Evolutionary conservation across 2,797 vertebrate species (phyloP), one percentile per base, ranked within the genome.

Genomic region (Oreonectes daqikongensis): DNA sequence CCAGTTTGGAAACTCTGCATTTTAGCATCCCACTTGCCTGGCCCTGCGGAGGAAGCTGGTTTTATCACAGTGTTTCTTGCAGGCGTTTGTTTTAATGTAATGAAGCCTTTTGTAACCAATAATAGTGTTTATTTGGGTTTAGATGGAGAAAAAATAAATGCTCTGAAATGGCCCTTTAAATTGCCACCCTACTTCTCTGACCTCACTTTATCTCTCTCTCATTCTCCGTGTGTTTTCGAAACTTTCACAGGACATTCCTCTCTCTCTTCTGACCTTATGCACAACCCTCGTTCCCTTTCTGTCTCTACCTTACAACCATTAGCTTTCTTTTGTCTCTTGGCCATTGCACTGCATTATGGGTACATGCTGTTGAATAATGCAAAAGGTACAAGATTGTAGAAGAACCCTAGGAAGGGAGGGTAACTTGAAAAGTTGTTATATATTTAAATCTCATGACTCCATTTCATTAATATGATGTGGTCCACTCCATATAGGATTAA

Each of bases 361-460:
- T 80, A 81, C 80, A 80, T 72, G 67, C 79, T 82, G n/a, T 82
- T 91, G 80, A 88, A 89, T 90, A 83, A 90, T 90, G 88, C 83
- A 90, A 88, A 38, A 79, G 83, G 80, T 59, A 55, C 63, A 66
- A 63, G 71, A 85, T 65, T 64, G 40, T 66, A 65, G 63, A 65
- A 57, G n/a, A 5, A 63, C 69, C 40, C 26, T 71, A 32, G 79
- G 64, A 69, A 71, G 26, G 50, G 67, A 48, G 17, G 18, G 18
- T 15, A 44, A 44, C 42, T 17, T 40, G 1, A 17, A 2, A 15
- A 15, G 15, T 48, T 48, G 17, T 48, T 18, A 48, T 3, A 6
- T 48, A 5, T 18, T 48, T n/a, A 8, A 14, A 44, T 14, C 7
- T 40, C 38, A 32, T 32, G 7, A 44, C 11, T 8, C 12, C 42